Percentiles rank a stretch among this genome's conserved stretches.
These are phyloP conservation scores for Drosophila putrida DNA, from an alignment of 2,888 invertebrate genomes.

Conservation along the genomic window DNA sequence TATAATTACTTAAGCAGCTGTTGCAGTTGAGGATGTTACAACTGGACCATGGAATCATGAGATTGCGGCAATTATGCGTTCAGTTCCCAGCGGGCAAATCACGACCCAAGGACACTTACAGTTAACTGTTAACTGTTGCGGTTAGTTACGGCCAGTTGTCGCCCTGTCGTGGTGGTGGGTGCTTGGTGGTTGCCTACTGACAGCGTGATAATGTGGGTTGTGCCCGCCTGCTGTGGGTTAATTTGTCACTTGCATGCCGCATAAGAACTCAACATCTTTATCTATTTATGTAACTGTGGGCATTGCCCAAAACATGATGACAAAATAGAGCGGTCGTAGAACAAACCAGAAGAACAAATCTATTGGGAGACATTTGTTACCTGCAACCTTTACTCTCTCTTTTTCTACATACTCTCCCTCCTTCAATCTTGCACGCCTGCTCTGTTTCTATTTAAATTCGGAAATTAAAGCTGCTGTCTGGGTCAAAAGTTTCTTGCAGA, in stretches of 20 bases:
- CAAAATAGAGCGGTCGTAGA: constrained; percentile 50
- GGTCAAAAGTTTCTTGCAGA: constrained; percentile 50
- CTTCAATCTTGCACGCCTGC: background rate
- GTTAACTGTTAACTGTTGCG: constrained; percentile 50
- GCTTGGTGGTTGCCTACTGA: constrained; percentile 45
- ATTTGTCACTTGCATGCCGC: constrained; percentile 67
- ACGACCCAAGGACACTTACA: constrained; percentile 55
- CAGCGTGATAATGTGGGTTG: constrained; percentile 44
- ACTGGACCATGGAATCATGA: constrained; percentile 15
- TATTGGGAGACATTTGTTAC: constrained; percentile 84
- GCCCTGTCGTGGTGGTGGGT: background rate
- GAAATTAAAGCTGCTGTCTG: constrained; percentile 60
- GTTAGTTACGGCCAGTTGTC: constrained; percentile 57
- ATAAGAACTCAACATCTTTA: constrained; percentile 45
- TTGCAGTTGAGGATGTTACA: constrained; percentile 43
- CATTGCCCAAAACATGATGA: constrained; percentile 65
- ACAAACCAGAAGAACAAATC: constrained; percentile 56
- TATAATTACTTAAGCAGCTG: constrained; percentile 52
- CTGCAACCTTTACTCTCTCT: constrained; percentile 43
- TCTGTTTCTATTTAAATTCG: constrained; percentile 61
- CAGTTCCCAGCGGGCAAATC: constrained; percentile 75
- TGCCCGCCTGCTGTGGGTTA: constrained; percentile 60
- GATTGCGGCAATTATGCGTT: constrained; percentile 69
- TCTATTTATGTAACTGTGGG: constrained; percentile 31
- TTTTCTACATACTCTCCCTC: background rate